Evolutionary conservation across 2,888 invertebrate species (phyloP).

Genomic region (Melanophora roralis): DNA sequence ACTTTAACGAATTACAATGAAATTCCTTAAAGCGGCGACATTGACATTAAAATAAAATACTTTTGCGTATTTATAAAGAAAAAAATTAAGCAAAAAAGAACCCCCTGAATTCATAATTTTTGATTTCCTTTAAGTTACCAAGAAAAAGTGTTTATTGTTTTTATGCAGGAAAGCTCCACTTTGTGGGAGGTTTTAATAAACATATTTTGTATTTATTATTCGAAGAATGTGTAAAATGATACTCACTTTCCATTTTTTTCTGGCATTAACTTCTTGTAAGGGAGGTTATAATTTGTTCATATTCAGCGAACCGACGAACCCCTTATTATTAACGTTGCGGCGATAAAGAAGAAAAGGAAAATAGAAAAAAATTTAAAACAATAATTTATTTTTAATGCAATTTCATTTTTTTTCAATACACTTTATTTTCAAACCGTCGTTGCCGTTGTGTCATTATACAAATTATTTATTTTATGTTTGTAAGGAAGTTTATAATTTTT

Average conservation of each 20-base stretch:
- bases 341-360: neutral
- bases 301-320: neutral
- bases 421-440: neutral
- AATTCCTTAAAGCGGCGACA: neutral
- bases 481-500: too few species aligned
- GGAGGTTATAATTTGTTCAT: neutral
- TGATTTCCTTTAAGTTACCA: neutral
- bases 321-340: neutral
- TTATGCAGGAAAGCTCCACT: neutral
- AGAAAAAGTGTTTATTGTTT: neutral
- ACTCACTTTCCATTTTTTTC: constrained; percentile 46
- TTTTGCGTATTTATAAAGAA: neutral
- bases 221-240: constrained; percentile 31
- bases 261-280: too few species aligned
- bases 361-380: neutral
- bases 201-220: neutral
- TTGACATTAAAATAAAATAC: neutral
- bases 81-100: too few species aligned
- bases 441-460: neutral
- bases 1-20: neutral
- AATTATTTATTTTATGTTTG: neutral
- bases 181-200: neutral
- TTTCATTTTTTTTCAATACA: constrained; percentile 42
- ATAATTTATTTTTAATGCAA: constrained; percentile 60
- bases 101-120: neutral